Evolutionary conservation across 2,113 vertebrate genomes (phyloP).

Genomic region (Riparia riparia): DNA sequence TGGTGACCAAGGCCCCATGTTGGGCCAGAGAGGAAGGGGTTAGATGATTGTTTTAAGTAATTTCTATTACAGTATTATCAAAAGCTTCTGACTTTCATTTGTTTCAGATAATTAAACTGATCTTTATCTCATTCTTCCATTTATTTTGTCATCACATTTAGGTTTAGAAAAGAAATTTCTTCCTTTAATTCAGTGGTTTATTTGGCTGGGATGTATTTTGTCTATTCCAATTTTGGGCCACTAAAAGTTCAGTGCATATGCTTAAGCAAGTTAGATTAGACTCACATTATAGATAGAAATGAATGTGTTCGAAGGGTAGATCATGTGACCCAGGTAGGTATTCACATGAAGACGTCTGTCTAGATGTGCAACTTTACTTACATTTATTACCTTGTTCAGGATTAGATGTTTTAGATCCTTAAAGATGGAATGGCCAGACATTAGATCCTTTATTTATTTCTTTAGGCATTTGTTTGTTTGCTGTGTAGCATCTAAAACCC

Average conservation of each 20-base stretch:
- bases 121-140: neutral
- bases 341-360: neutral
- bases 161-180: neutral
- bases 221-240: neutral
- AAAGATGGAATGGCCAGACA: neutral
- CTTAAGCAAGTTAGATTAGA: neutral
- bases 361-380: neutral
- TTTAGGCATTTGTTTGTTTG: neutral
- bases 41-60: neutral
- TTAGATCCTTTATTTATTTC: neutral
- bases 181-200: neutral
- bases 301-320: neutral
- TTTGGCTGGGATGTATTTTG: neutral
- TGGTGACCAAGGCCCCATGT: neutral
- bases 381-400: neutral
- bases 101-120: neutral
- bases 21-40: fast-evolving
- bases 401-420: neutral
- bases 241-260: neutral
- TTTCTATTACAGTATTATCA: neutral
- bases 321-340: neutral
- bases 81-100: neutral
- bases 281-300: neutral
- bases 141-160: neutral
- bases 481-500: neutral